Base-by-base conservation (phyloP, 2,113 vertebrate species). In the Alethe diademata region DNA sequence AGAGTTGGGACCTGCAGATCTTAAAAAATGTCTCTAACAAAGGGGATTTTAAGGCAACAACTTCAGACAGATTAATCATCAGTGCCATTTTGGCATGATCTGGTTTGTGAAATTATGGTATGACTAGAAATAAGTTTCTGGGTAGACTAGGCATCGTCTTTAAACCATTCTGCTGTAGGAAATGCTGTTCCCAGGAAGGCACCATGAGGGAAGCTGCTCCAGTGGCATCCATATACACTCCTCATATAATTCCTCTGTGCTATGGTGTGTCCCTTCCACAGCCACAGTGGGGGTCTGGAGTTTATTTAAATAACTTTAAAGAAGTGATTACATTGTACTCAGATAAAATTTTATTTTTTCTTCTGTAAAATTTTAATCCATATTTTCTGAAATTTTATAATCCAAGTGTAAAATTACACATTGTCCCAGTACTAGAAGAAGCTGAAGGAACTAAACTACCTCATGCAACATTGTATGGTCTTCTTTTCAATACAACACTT, bases 381-480 rank as follows among this genome's bases (percentile, higher is more conserved):
- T n/a, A 25, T 45, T 58, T 66, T 45, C 57, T 71, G 38, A 60
- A 40, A 60, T 75, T 10, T 62, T 78, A 54, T 71, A 90, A 71
- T 42, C 16, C 25, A 62, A 81, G 15, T 22, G 6, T 64, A 74
- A 87, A 71, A 57, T 45, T 78, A 47, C 6, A 23, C 43, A n/a
- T 20, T 81, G 33, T 36, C 22, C 50, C 50, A 57, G 17, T 60
- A 67, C 13, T n/a, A 48, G 43, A 71, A 73, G 17, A 3, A 72
- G 19, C 12, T 50, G 60, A 26, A 88, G 9, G 19, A 69, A 51
- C 13, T 36, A 57, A 53, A 66, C 9, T n/a, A 61, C 8, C 8
- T 22, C 16, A 67, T 29, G 35, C 28, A 38, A 61, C 9, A 64
- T 2, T 2, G 1, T 10, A 19, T 1, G 1, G 1, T 15, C 66